Evolutionary conservation across 2,888 invertebrate genomes (phyloP), one percentile per base, ranked within the genome.

Genomic region (Lissocephala sabroskyi): DNA sequence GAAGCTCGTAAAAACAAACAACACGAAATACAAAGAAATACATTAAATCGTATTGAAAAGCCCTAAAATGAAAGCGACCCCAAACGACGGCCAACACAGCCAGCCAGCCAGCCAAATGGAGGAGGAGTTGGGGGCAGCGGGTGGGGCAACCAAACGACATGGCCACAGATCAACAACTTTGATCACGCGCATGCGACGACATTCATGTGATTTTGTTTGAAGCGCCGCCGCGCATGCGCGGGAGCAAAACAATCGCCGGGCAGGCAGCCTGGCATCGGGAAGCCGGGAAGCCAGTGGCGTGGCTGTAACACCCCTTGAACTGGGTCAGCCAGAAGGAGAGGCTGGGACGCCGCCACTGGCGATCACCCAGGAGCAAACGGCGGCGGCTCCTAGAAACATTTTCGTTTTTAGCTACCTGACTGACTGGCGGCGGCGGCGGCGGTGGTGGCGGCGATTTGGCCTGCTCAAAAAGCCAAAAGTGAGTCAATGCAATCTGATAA

Each of bases 401-500:
- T 35, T 7, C 17, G 35, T 35, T 23, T 23, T 23, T n/a, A 6
- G 35, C 35, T 13, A 4, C 14, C 35, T 16, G 9, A 29, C 13
- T 26, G 19, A 10, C 26, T 23, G 26, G 39, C 39, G 23, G 9
- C 23, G 23, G 11, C 23, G 4, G 23, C 23, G 7, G 4, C 23
- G 23, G 23, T 23, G n/a, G 4, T 23, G 23, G 23, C 23, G 7
- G 23, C 3, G 4, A 23, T 13, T 17, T 10, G 16, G 35, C 35
- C 17, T n/a, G 35, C 35, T 35, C 66, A 67, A 68, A 71, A 74
- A 73, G 77, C 70, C 71, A 74, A 68, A 76, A 79, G 71, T 78
- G 76, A 78, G 77, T 63, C 80, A 79, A 66, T 75, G 79, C 80
- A 80, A 79, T 77, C 76, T 65, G 79, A 79, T 80, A 75, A 80